Evolutionary conservation across 2,113 vertebrate species (phyloP).

Genomic region (Hemibagrus wyckioides): DNA sequence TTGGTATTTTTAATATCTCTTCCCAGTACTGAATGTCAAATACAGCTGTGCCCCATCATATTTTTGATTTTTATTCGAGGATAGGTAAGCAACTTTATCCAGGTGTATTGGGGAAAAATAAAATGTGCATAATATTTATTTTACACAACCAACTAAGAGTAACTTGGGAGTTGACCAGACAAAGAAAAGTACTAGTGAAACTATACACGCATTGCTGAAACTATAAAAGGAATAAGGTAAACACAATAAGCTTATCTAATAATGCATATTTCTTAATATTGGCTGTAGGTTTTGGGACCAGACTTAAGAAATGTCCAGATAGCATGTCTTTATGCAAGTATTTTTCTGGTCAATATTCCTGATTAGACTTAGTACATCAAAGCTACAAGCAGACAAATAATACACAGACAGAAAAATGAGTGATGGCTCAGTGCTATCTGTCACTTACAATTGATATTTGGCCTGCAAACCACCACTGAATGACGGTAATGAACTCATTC

Average conservation of each 20-base stretch:
- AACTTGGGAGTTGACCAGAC: not conserved
- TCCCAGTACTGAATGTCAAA: not conserved
- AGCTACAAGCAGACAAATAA: not conserved
- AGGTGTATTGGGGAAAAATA: not conserved
- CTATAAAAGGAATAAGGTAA: not conserved
- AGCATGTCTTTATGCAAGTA: not conserved
- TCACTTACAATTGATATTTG: not conserved
- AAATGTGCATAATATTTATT: not conserved
- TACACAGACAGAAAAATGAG: not conserved
- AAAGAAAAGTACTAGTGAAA: not conserved
- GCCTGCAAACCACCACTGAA: not conserved
- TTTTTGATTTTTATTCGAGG: not conserved
- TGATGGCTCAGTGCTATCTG: not conserved
- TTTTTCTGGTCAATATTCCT: not conserved
- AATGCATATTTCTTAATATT: constrained; percentile 69
- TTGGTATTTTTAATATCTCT: not conserved
- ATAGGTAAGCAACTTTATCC: not conserved
- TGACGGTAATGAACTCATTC: not conserved
- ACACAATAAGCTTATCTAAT: constrained; percentile 73
- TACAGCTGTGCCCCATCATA: not conserved
- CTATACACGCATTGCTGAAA: not conserved
- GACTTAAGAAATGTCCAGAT: not conserved
- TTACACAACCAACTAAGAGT: not conserved
- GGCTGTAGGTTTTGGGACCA: constrained; percentile 42
- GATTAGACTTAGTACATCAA: not conserved